Conservation (phyloP, 2,113 vertebrate species). For the Nymphicus hollandicus region DNA sequence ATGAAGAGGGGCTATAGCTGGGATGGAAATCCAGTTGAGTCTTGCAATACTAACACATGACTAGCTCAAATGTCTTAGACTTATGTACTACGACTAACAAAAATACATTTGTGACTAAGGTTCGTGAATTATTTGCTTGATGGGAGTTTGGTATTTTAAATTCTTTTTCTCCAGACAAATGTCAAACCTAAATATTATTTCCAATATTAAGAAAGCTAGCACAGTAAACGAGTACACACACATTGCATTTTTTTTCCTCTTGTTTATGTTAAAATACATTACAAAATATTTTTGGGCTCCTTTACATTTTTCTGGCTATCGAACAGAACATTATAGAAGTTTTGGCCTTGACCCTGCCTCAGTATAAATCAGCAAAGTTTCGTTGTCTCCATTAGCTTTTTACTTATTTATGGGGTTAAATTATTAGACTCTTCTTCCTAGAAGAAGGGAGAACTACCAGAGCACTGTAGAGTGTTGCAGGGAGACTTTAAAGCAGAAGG, state of each 20-base stretch:
- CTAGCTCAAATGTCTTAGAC: background rate
- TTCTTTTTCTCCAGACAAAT: background rate
- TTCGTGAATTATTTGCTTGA: background rate
- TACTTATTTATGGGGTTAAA: background rate
- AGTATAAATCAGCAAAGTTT: background rate
- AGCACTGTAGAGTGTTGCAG: background rate
- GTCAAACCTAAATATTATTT: background rate
- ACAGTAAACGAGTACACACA: background rate
- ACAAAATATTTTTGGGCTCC: background rate
- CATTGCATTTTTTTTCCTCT: background rate
- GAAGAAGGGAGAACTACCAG: background rate
- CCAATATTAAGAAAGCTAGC: background rate
- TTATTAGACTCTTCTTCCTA: background rate
- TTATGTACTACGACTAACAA: background rate
- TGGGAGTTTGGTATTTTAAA: background rate
- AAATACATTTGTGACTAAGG: background rate
- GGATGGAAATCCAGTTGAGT: background rate
- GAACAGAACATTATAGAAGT: background rate
- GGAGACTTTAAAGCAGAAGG: background rate
- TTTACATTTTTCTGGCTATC: background rate
- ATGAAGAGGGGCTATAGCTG: background rate
- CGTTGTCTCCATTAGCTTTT: background rate
- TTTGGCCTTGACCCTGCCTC: background rate
- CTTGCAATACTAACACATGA: background rate
- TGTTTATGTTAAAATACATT: background rate